These are phyloP conservation scores for Lordiphosa andalusiaca DNA, from an alignment of 2,888 invertebrate species.

Conservation along the genomic window DNA sequence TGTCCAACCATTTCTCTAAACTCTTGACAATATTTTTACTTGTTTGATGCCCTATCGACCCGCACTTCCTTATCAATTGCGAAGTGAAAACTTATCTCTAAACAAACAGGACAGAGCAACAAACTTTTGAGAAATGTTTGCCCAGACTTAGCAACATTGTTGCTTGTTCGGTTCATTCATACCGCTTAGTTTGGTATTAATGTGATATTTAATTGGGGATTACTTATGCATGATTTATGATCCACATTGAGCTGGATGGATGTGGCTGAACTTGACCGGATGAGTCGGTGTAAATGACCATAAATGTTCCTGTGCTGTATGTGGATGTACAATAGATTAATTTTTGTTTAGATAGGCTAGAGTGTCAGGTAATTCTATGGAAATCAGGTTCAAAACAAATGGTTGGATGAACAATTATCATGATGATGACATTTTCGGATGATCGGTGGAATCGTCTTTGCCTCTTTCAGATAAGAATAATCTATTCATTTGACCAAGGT, in stretches of 20 bases:
- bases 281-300: slow-evolving; percentile 40
- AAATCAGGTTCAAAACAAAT: no score
- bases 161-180: slow-evolving; percentile 50
- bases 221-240: slow-evolving; percentile 57
- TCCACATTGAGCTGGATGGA: slow-evolving; percentile 9
- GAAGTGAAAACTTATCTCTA: slow-evolving; percentile 56
- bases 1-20: slow-evolving; percentile 31
- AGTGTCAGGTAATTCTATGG: slow-evolving; percentile 4
- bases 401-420: no score
- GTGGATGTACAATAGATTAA: slow-evolving; percentile 39
- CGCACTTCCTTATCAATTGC: slow-evolving; percentile 51
- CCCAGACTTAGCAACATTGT: slow-evolving; percentile 71
- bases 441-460: neutral
- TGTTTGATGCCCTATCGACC: slow-evolving; percentile 59
- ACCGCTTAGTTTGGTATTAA: slow-evolving; percentile 5
- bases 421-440: neutral
- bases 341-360: slow-evolving; percentile 30
- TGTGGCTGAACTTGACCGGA: slow-evolving; percentile 40
- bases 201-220: slow-evolving; percentile 35
- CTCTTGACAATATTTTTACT: slow-evolving; percentile 27
- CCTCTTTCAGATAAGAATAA: neutral
- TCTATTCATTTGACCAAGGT: no score
- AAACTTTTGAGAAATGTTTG: slow-evolving; percentile 70
- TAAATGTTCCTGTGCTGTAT: slow-evolving; percentile 38
- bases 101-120: slow-evolving; percentile 50